Conservation (phyloP, 2,797 vertebrate species). For the Holocentrus rufus region DNA sequence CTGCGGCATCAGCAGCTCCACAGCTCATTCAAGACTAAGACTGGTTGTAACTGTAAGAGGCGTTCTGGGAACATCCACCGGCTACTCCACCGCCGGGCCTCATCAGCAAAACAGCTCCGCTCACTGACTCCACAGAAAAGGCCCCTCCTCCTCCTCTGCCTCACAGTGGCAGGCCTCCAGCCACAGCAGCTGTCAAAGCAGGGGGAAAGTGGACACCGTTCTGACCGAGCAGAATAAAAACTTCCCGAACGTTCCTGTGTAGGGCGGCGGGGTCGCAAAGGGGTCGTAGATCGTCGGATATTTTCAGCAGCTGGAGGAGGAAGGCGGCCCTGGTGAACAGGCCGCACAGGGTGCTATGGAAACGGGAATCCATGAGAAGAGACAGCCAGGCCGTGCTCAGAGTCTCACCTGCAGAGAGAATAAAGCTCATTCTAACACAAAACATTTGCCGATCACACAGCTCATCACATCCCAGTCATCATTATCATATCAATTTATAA, state of each 20-base stretch:
- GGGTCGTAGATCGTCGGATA: conserved; percentile 47
- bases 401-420: conserved; percentile 64
- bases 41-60: conserved; percentile 27
- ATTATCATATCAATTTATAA: background rate
- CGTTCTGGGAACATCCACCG: conserved; percentile 40
- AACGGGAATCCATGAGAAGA: conserved; percentile 78
- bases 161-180: conserved; percentile 44
- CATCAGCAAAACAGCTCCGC: background rate
- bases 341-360: conserved; percentile 76
- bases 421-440: background rate
- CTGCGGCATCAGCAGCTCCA: conserved; percentile 55
- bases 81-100: conserved; percentile 35
- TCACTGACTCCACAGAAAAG: conserved; percentile 1
- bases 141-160: background rate
- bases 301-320: conserved; percentile 71
- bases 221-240: conserved; percentile 55
- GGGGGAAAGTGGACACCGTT: conserved; percentile 76
- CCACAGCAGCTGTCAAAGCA: conserved; percentile 60
- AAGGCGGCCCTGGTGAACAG: conserved; percentile 79
- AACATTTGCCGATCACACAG: background rate
- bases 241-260: conserved; percentile 56
- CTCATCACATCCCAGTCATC: background rate
- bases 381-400: conserved; percentile 72
- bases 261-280: conserved; percentile 68
- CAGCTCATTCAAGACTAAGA: conserved; percentile 21